phyloP scores from a whole-genome alignment of 53 echinoderm and acorn worm genomes.

The Astropecten irregularis region DNA sequence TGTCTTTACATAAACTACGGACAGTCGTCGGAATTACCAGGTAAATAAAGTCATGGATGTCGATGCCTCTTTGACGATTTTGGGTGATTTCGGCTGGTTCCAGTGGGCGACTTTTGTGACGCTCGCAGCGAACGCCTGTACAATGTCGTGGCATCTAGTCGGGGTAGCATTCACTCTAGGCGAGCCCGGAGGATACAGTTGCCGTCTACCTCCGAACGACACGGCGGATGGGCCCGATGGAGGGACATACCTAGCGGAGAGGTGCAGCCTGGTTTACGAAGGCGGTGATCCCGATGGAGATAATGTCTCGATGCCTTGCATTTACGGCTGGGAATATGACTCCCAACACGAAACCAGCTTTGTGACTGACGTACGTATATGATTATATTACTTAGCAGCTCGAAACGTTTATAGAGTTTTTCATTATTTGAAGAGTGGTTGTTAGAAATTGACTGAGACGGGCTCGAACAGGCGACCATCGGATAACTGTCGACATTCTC shows the following conservation, averaged over 20 bases:
- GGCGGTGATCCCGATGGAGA: background rate
- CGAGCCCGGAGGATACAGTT: background rate
- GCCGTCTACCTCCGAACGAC: background rate
- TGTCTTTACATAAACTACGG: too few species aligned
- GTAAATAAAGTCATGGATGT: constrained; percentile 29
- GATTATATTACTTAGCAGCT: too few species aligned
- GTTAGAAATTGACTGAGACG: too few species aligned
- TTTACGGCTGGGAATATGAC: constrained; percentile 49
- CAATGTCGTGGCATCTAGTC: background rate
- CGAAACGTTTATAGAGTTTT: too few species aligned
- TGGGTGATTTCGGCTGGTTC: constrained; percentile 13
- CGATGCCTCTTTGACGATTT: background rate
- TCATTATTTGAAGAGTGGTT: too few species aligned
- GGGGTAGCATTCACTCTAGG: background rate
- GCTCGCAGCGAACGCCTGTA: background rate
- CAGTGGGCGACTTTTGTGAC: background rate
- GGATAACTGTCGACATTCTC: too few species aligned
- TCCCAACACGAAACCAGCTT: constrained; percentile 30
- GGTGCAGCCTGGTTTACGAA: background rate
- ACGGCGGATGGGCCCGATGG: background rate
- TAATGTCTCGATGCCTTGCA: constrained; percentile 6
- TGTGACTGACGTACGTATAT: constrained; percentile 46
- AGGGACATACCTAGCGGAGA: background rate
- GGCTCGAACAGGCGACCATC: background rate
- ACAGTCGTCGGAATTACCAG: too few species aligned